Base-by-base conservation (phyloP, 2,888 invertebrate genomes). In the Heterodera filipjevi region DNA sequence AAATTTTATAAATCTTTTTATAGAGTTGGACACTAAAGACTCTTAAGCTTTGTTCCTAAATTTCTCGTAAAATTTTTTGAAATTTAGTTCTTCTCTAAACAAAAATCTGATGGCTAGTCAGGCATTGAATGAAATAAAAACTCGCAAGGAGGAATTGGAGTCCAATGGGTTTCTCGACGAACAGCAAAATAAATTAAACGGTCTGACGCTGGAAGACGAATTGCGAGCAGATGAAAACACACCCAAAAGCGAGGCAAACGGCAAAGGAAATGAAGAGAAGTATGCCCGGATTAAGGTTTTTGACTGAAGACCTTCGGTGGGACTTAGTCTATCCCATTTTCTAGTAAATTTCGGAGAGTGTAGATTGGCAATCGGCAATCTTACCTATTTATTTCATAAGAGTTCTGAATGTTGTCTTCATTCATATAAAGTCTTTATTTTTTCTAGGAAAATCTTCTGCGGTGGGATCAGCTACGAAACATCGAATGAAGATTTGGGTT, bases 401-500 rank as follows among this genome's bases (percentile, higher is more conserved):
- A 39, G 6, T 39, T 39, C 39, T 39, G 39, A 12, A 6, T 39
- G 39, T 39, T 39, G 39, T 0, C 39, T 39, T 39, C 39, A 39
- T 39, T 39, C 12, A 39, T 39, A 39, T 12, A 39, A 39, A 39
- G 6, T 39, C 8, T 39, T 39, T 39, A 39, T 39, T 39, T 39
- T 68, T 81, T 81, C 22, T 78, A 89, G 89, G 82, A 89, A 89
- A 82, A 88, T 89, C 79, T 89, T 89, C 76, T 89, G 89, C 77
- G 89, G 89, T 35, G 89, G 89, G 33, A 89, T 89, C 75, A 83
- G 86, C 44, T 87, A 85, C 79, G 89, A 89, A 73, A 87, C 87
- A 32, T 85, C 85, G 68, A 87, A 88, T 77, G 88, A 89, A 64
- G 89, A 89, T 78, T 83, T 89, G 66, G 82, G 59, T 59, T 22